These are phyloP conservation scores for Siniperca scherzeri DNA, from an alignment of 2,797 vertebrate species.

Conservation along the genomic window DNA sequence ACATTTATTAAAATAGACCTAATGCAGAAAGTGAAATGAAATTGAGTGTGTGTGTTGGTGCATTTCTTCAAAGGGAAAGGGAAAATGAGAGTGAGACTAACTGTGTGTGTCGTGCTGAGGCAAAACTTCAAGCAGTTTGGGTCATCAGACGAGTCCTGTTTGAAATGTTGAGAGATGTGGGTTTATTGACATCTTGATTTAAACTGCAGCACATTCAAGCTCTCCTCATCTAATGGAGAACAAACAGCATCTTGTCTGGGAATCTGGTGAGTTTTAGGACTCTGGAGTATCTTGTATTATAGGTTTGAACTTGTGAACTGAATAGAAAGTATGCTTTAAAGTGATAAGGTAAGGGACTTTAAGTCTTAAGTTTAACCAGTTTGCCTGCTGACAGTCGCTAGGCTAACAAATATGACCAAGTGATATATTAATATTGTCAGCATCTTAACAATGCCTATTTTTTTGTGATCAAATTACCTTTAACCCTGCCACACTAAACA, in stretches of 20 bases:
- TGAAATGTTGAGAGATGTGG: slow-evolving; percentile 37
- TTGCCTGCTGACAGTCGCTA: not conserved
- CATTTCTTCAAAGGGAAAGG: slow-evolving; percentile 62
- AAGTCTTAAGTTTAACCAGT: slow-evolving; percentile 2
- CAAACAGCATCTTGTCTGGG: slow-evolving; percentile 33
- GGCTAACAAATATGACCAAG: not conserved
- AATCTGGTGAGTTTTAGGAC: not conserved
- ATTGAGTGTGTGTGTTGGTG: slow-evolving; percentile 31
- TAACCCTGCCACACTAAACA: slow-evolving; percentile 18
- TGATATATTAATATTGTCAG: slow-evolving; percentile 2
- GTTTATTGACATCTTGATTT: slow-evolving; percentile 33
- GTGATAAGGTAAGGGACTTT: not conserved
- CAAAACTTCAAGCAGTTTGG: slow-evolving; percentile 48
- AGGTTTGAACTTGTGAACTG: slow-evolving; percentile 13
- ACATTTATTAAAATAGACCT: slow-evolving; percentile 28
- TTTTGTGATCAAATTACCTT: slow-evolving; percentile 8
- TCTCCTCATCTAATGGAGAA: slow-evolving; percentile 12
- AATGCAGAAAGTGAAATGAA: slow-evolving; percentile 49
- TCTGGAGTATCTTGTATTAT: not conserved
- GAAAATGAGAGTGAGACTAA: slow-evolving; percentile 37
- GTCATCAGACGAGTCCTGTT: slow-evolving; percentile 28
- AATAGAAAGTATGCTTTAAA: not conserved
- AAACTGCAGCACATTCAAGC: not conserved
- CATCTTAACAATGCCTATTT: not conserved
- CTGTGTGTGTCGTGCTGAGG: slow-evolving; percentile 26